Base-by-base conservation (phyloP, 2,888 invertebrate genomes). In the Emmelina monodactyla region DNA sequence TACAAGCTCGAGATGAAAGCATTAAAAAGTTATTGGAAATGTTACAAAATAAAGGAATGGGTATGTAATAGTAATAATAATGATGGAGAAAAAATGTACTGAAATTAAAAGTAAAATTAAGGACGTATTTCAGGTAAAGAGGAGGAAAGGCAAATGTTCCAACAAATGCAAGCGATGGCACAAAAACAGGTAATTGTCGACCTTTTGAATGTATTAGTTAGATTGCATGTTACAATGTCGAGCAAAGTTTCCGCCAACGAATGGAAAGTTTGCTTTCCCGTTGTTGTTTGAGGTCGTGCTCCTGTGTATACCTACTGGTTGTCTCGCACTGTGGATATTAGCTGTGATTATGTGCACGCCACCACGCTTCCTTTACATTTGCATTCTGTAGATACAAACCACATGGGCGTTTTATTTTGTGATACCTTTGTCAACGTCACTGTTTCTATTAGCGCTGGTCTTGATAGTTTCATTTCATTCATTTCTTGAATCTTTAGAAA, bases 1-100 rank as follows among this genome's bases (percentile, higher is more conserved):
- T 98, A 49, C 91, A 92, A 62, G 95, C 97, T 32, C 85, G 97
- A 54, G 97, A 98, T 78, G 97, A 97, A 63, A 97, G 96, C 75
- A 97, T 98, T 68, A 97, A 97, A 83, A 97, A 97, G 78, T 85
- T 98, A 56, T 85, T 98, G 60, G 97, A 98, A 83, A 97, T 98
- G 96, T 85, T 98, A 40, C 97, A 97, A 75, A 94, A 92, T 68
- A 96, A 95, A 82, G 95, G 95, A 71, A 91, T 94, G 86, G 94
- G 94, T 94, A 83, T 86, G 92, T 76, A 49, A 42, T 16, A 14
- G 7, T 22, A 35, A 34, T 22, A 37, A 39, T 31, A 28, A 16
- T 16, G 16, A 14, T 12, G 16, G 31, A 16, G 14, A 13, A 5
- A 28, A 14, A 12, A 11, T 29, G 15, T 31, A 22, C 34, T 28